Evolutionary conservation across 2,797 vertebrate species (phyloP).

Genomic region (Lacerta bilineata): DNA sequence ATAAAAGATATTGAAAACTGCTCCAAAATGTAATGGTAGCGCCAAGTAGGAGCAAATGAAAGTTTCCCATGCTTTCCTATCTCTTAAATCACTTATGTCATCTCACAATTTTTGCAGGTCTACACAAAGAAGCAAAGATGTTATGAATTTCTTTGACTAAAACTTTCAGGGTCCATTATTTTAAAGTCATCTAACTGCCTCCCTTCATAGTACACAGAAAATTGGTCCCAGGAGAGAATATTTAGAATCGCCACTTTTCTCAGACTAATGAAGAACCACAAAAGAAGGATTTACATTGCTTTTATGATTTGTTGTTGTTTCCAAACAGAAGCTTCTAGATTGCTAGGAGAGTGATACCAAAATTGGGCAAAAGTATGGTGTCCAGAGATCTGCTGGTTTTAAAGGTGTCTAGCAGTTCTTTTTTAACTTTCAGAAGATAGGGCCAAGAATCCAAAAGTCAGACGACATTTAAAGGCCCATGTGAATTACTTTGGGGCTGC

Average conservation of each 20-base stretch:
- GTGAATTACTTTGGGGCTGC: neutral
- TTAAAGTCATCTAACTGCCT: neutral
- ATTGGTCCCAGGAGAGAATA: neutral
- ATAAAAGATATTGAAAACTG: neutral
- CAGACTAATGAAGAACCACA: neutral
- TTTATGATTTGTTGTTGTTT: neutral
- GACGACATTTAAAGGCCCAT: neutral
- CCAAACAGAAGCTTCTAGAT: neutral
- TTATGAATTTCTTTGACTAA: neutral
- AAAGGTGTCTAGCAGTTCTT: neutral
- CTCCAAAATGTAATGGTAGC: neutral
- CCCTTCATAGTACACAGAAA: neutral
- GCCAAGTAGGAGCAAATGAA: neutral
- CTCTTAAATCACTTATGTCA: neutral
- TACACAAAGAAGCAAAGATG: neutral
- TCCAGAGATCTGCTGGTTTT: neutral
- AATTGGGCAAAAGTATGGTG: neutral
- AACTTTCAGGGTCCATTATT: neutral
- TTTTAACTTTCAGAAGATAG: neutral
- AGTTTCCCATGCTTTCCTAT: neutral
- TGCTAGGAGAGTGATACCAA: neutral
- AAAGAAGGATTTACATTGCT: neutral
- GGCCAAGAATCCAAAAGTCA: neutral
- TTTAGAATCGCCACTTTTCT: constrained; percentile 1
- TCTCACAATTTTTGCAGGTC: neutral